Evolutionary conservation across 2,888 invertebrate species (phyloP), one percentile per base, ranked within the genome.

Genomic region (Chloromyia formosa): DNA sequence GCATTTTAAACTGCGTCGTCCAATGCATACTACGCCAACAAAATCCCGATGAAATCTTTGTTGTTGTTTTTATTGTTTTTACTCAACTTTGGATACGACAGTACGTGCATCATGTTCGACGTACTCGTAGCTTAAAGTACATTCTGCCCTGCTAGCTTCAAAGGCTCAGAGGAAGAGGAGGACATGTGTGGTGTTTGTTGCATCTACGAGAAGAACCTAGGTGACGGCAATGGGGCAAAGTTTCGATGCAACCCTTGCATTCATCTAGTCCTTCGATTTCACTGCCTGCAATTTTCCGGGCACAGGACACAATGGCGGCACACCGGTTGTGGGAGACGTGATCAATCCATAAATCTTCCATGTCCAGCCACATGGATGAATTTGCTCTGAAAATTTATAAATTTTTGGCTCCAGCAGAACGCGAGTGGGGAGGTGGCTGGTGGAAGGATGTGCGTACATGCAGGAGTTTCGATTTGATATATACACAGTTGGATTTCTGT

Each of bases 261-360:
- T 23, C 14, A 27, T 61, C 27, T 35, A 27, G 10, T 61, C 23
- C 61, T 14, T 27, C 2, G 7, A 16, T 16, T 12, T 10, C 23
- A 61, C 14, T 18, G 27, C 14, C 18, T 62, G 27, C 40, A 62
- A 40, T 35, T 35, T 35, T 7, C 27, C 27, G 27, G 27, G 27
- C 16, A 5, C 18, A 40, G 62, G 40, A 49, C 45, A 66, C 45
- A 40, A 56, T 71, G 71, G 76, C 75, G 75, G 75, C 77, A 71
- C 71, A 58, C 71, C 71, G 71, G 71, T 71, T 71, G 71, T 71
- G 58, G 71, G 71, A 71, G 77, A 77, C 77, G 77, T 77, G 78
- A 78, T 77, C 77, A 77, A 78, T 78, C 75, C 77, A 78, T 78
- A 78, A 78, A 78, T 78, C 78, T 78, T 78, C 77, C 72, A 75